Conservation (phyloP, 2,113 vertebrate species). For the Ailuropoda melanoleuca region DNA sequence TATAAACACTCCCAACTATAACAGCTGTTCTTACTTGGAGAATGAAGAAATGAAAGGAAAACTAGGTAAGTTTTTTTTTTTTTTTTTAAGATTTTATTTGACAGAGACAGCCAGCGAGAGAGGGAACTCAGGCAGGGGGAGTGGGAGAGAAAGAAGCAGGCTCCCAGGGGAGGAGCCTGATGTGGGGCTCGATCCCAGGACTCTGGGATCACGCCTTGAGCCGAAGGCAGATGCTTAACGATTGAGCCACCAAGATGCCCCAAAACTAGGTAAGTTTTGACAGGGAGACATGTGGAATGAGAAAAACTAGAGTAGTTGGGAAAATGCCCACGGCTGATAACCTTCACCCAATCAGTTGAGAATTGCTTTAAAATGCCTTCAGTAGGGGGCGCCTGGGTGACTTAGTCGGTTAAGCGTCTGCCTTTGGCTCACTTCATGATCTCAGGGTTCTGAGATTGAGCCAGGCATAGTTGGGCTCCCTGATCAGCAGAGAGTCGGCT, state of each 20-base stretch:
- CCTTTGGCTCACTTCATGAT: too few species aligned
- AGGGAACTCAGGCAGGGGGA: too few species aligned
- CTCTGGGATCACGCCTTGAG: too few species aligned
- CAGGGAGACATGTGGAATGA: background rate
- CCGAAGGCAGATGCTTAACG: too few species aligned
- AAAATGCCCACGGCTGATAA: background rate
- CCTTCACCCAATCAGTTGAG: background rate
- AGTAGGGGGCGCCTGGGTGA: background rate
- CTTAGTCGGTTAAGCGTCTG: background rate
- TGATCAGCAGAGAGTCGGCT: background rate
- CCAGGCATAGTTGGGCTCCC: background rate
- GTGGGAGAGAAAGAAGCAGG: too few species aligned
- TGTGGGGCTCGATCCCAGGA: too few species aligned
- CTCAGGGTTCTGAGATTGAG: too few species aligned
- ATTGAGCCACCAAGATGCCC: too few species aligned
- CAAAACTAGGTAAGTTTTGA: background rate
- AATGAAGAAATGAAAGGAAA: background rate
- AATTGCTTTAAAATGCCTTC: background rate
- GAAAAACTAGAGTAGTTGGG: background rate
- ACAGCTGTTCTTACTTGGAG: background rate
- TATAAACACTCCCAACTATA: fast-evolving
- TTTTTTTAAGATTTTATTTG: too few species aligned
- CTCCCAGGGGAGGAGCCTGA: too few species aligned
- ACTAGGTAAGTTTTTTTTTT: too few species aligned
- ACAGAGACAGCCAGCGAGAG: too few species aligned